Conservation (phyloP, 2,888 invertebrate species). For the Cosmorhoe ocellata region DNA sequence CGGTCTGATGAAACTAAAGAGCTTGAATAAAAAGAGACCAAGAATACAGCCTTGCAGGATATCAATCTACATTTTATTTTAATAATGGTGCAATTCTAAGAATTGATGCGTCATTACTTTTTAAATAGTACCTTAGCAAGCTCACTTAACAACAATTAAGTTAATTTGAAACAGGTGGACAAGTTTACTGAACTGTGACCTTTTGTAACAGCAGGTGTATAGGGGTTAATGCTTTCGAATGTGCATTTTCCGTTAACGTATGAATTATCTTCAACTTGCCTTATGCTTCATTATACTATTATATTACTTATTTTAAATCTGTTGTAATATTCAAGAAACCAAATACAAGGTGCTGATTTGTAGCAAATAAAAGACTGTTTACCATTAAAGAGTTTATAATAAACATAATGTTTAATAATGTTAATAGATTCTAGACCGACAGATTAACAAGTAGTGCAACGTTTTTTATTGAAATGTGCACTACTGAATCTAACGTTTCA, state of each 20-base stretch:
- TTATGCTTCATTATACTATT: too few species aligned
- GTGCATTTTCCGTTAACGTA: neutral
- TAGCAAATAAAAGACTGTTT: too few species aligned
- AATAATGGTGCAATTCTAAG: too few species aligned
- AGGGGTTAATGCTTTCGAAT: neutral
- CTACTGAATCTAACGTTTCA: too few species aligned
- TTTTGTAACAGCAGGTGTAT: slow-evolving; percentile 10
- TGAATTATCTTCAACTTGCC: neutral
- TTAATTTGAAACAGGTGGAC: slow-evolving; percentile 12
- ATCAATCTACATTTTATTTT: neutral
- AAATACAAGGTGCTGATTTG: too few species aligned
- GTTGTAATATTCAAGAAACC: too few species aligned
- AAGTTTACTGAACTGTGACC: slow-evolving; percentile 8
- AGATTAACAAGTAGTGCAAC: too few species aligned
- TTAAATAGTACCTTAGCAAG: neutral
- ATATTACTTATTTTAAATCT: too few species aligned
- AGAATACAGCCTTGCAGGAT: slow-evolving; percentile 2
- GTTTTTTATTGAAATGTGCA: too few species aligned
- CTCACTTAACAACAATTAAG: neutral
- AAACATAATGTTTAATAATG: too few species aligned
- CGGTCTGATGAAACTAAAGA: neutral
- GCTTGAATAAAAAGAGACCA: neutral
- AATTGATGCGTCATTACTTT: neutral
- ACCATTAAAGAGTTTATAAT: too few species aligned
- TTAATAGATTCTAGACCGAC: too few species aligned